Conservation (phyloP, 2,888 invertebrate species). For the Phaedon cochleariae region DNA sequence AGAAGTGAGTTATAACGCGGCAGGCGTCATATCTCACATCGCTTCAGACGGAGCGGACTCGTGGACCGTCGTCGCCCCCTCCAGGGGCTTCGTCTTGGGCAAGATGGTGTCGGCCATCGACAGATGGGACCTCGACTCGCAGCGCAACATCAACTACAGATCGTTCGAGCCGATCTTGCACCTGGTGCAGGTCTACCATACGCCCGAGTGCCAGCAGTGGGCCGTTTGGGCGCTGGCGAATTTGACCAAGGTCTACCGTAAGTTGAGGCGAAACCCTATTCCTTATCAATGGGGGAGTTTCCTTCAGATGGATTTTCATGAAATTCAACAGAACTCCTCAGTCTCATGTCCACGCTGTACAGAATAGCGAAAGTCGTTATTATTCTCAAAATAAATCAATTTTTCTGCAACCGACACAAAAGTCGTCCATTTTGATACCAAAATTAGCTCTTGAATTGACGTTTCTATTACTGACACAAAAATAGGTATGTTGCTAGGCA, state of each 20-base stretch:
- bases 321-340: too few relatives aligned
- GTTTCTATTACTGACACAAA: too few relatives aligned
- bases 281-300: not conserved
- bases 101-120: conserved; percentile 85
- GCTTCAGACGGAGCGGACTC: conserved; percentile 86
- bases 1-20: conserved; percentile 87
- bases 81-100: conserved; percentile 74
- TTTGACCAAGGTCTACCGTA: conserved; percentile 90
- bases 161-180: conserved; percentile 94
- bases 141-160: conserved; percentile 95
- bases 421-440: too few relatives aligned
- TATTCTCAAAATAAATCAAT: too few relatives aligned
- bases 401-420: too few relatives aligned
- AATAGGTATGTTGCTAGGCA: too few relatives aligned
- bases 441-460: too few relatives aligned
- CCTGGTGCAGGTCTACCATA: conserved; percentile 82
- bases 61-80: conserved; percentile 81
- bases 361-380: too few relatives aligned
- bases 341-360: too few relatives aligned
- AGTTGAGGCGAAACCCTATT: conserved; percentile 60
- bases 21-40: conserved; percentile 94
- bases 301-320: too few relatives aligned
- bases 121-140: conserved; percentile 87
- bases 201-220: conserved; percentile 95
- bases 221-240: conserved; percentile 98